Percentiles rank a stretch among this genome's conserved stretches.
Conservation (phyloP, 2,113 vertebrate species). For the Lathamus discolor region DNA sequence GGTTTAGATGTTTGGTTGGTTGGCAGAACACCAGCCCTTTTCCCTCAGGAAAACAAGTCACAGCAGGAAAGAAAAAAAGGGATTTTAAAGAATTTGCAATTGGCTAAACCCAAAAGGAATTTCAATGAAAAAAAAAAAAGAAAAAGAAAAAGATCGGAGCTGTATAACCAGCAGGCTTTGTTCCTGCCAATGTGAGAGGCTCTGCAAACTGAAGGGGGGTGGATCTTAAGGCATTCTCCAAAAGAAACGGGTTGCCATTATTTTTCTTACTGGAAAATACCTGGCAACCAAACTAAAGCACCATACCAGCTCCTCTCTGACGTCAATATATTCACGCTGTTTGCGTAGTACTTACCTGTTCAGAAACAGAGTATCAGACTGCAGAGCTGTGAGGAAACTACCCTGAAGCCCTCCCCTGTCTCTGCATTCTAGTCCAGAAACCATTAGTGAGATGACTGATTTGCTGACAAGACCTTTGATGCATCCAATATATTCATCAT, state of each 20-base stretch:
- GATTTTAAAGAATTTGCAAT: constrained; percentile 2
- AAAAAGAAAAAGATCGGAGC: not conserved
- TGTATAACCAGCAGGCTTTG: not conserved
- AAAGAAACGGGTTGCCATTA: not conserved
- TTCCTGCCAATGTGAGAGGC: not conserved
- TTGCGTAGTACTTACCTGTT: not conserved
- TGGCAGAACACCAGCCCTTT: not conserved
- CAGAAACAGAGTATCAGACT: not conserved
- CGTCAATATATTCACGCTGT: not conserved
- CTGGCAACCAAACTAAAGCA: not conserved
- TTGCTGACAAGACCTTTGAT: not conserved
- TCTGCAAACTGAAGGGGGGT: not conserved
- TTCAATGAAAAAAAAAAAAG: not conserved
- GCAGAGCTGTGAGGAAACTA: not conserved
- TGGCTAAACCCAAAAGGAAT: constrained; percentile 22
- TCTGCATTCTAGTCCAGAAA: not conserved
- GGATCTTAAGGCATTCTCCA: not conserved
- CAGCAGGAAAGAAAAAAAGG: not conserved
- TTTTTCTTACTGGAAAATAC: not conserved
- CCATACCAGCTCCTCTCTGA: not conserved
- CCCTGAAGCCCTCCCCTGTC: not conserved
- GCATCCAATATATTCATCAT: not conserved
- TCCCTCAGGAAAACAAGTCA: not conserved
- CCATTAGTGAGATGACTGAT: not conserved
- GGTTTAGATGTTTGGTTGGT: not conserved